These are phyloP conservation scores for Halictus ligatus DNA, from an alignment of 2,888 invertebrate genomes.

Conservation along the genomic window DNA sequence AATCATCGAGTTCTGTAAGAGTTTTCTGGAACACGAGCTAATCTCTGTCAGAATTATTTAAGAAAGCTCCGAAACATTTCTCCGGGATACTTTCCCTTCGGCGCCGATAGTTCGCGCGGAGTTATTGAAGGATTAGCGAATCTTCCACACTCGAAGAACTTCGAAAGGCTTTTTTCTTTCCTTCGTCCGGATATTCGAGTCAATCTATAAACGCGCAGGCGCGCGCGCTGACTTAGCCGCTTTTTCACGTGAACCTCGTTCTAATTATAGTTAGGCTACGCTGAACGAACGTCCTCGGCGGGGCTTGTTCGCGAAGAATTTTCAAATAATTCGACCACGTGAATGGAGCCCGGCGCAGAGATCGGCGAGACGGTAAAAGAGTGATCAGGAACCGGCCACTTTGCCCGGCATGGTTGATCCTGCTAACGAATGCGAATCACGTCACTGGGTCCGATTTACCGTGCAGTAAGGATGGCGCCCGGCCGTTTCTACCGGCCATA, in stretches of 20 bases:
- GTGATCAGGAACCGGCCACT: constrained; percentile 4
- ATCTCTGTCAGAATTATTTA: background rate
- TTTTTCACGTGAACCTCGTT: background rate
- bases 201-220: background rate
- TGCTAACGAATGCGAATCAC: constrained; percentile 66
- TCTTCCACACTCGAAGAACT: background rate
- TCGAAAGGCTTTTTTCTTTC: background rate
- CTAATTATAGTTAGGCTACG: background rate
- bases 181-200: background rate
- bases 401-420: constrained; percentile 17
- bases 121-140: constrained; percentile 8
- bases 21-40: background rate
- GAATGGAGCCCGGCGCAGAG: background rate
- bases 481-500: constrained; percentile 18
- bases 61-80: background rate
- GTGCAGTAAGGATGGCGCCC: constrained; percentile 41
- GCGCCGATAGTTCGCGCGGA: background rate
- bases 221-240: background rate
- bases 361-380: constrained; percentile 8
- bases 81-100: background rate
- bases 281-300: background rate
- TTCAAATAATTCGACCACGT: background rate
- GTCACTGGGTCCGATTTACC: constrained; percentile 54
- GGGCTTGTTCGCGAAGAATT: constrained; percentile 1
- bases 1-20: background rate